phyloP scores from a whole-genome alignment of 2,888 invertebrate genomes.

The Criorhina ranunculi region DNA sequence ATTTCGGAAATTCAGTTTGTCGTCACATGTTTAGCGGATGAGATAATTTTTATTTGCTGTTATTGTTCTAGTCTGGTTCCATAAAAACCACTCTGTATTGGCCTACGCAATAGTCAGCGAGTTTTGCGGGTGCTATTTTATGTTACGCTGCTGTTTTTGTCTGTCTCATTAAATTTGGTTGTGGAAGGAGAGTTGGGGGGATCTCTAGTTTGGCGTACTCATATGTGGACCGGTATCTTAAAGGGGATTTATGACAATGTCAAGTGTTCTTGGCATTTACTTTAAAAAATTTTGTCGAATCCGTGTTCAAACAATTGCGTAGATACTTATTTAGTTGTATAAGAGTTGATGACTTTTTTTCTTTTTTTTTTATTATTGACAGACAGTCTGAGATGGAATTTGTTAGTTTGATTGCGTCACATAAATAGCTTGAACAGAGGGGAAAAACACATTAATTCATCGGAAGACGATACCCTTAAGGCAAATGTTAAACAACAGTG shows the following conservation, averaged over 20 bases:
- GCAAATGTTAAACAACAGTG: background rate
- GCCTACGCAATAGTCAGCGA: slow-evolving; percentile 40
- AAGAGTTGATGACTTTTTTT: slow-evolving; percentile 6
- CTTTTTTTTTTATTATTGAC: slow-evolving; percentile 27
- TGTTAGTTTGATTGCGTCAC: slow-evolving; percentile 14
- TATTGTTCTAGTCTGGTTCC: slow-evolving; percentile 14
- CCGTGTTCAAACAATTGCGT: slow-evolving; percentile 36
- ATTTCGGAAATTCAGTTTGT: slow-evolving; percentile 49
- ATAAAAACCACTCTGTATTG: slow-evolving; percentile 18
- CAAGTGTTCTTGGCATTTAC: slow-evolving; percentile 45
- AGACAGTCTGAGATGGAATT: slow-evolving; percentile 27
- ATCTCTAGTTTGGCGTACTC: background rate
- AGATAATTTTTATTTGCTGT: slow-evolving; percentile 58
- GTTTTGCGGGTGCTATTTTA: slow-evolving; percentile 18
- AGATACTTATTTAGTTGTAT: slow-evolving; percentile 29
- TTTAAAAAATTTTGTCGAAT: slow-evolving; percentile 19
- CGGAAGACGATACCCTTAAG: background rate
- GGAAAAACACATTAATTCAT: slow-evolving; percentile 19
- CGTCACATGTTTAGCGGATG: slow-evolving; percentile 53
- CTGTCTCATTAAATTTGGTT: slow-evolving; percentile 1
- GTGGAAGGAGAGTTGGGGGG: no score
- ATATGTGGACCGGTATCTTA: background rate
- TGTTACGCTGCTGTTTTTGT: slow-evolving; percentile 12
- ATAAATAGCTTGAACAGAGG: background rate
- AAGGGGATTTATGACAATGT: slow-evolving; percentile 35